A percentile compares a stretch with the other conserved stretches of the same genome.
These are phyloP conservation scores for Miichthys miiuy DNA, from an alignment of 2,797 vertebrate genomes.

Conservation along the genomic window DNA sequence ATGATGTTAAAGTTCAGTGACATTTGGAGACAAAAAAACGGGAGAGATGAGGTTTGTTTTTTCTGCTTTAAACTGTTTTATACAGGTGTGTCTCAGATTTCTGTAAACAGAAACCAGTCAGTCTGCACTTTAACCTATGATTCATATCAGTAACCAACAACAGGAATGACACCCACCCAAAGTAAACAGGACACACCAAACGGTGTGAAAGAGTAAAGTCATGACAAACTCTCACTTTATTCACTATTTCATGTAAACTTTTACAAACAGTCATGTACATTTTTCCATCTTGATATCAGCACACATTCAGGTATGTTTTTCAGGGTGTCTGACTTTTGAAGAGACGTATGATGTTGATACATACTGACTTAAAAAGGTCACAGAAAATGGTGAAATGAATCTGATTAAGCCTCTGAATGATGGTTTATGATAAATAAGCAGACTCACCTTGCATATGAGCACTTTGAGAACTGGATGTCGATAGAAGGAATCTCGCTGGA, in stretches of 20 bases:
- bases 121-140: background rate
- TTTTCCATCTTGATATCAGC: background rate
- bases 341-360: background rate
- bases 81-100: background rate
- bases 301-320: background rate
- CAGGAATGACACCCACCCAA: background rate
- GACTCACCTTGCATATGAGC: slow-evolving; percentile 96
- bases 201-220: background rate
- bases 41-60: too few species aligned
- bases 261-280: background rate
- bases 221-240: background rate
- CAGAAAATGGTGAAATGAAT: background rate
- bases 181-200: background rate
- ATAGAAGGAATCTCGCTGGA: slow-evolving; percentile 95
- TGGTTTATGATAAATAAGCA: slow-evolving; percentile 16
- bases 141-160: background rate
- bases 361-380: background rate
- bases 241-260: background rate
- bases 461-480: slow-evolving; percentile 97
- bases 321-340: background rate
- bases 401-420: background rate
- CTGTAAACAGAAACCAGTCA: background rate
- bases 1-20: too few species aligned
- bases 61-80: background rate
- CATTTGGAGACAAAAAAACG: too few species aligned